A percentile compares a stretch with the other conserved stretches of the same genome.
Evolutionary conservation across 2,888 invertebrate species (phyloP).

Genomic region (Clitarchus hookeri): DNA sequence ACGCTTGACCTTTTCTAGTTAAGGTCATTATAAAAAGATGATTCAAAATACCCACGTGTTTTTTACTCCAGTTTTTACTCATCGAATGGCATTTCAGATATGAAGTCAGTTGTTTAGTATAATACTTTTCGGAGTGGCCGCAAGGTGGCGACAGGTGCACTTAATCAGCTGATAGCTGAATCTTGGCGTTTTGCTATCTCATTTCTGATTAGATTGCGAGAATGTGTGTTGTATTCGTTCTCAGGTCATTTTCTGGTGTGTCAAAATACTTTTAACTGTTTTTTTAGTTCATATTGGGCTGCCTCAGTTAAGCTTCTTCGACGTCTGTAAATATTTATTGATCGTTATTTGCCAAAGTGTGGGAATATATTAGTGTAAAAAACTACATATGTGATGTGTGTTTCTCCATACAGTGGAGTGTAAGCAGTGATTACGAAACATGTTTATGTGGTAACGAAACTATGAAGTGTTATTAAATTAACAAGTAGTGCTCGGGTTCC

Average conservation of each 20-base stretch:
- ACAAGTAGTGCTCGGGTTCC: too few relatives aligned
- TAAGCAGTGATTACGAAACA: too few relatives aligned
- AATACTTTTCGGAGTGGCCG: neutral
- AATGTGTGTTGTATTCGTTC: neutral
- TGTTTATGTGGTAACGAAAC: too few relatives aligned
- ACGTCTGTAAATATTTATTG: neutral
- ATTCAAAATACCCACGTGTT: too few relatives aligned
- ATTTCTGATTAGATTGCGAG: neutral
- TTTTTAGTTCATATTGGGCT: neutral
- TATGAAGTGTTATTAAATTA: too few relatives aligned
- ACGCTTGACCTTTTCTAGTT: too few relatives aligned
- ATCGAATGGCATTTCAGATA: neutral
- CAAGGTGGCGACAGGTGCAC: neutral
- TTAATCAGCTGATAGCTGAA: neutral
- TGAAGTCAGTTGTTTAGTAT: neutral
- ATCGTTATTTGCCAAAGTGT: too few relatives aligned
- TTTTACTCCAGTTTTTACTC: neutral
- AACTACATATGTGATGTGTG: too few relatives aligned
- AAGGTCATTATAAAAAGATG: too few relatives aligned
- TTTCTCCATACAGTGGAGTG: too few relatives aligned
- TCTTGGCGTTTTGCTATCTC: neutral
- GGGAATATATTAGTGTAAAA: too few relatives aligned
- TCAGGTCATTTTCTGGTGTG: neutral
- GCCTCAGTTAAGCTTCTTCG: neutral
- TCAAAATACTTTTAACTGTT: neutral